Percentiles rank a stretch among this genome's conserved stretches.
Evolutionary conservation across 37 sponge, comb jelly and placozoan species (phyloP).

Genomic region (Bolinopsis microptera): DNA sequence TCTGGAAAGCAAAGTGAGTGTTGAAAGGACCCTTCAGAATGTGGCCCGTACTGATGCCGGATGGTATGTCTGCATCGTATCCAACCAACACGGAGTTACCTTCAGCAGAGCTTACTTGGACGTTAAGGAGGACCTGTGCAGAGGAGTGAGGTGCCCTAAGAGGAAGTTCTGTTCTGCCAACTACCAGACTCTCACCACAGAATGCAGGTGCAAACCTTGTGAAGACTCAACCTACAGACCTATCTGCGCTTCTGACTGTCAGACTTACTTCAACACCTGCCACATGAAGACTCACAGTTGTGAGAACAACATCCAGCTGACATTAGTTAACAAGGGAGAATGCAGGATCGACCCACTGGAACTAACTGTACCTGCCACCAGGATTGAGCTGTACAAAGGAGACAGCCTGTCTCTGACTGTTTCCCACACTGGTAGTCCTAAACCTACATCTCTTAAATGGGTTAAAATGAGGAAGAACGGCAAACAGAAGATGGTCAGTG

Average conservation of each 20-base stretch:
- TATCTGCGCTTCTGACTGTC: slow-evolving; percentile 13
- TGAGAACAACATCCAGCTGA: not conserved
- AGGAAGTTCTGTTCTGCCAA: not conserved
- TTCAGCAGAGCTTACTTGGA: not conserved
- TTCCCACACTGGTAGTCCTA: not conserved
- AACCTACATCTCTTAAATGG: not conserved
- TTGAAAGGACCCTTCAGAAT: not conserved
- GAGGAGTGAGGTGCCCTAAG: not conserved
- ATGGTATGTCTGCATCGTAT: not conserved
- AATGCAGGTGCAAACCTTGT: not conserved
- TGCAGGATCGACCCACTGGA: not conserved
- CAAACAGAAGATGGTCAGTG: not conserved
- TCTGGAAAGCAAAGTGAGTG: not conserved
- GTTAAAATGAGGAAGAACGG: not conserved
- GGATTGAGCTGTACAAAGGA: not conserved
- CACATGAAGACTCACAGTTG: not conserved
- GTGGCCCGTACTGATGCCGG: not conserved
- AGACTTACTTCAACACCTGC: not conserved
- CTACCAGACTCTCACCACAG: not conserved
- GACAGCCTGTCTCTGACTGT: not conserved
- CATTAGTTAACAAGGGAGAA: not conserved
- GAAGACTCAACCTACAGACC: not conserved
- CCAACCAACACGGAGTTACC: not conserved
- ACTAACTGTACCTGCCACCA: not conserved
- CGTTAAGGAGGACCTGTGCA: not conserved